These are phyloP conservation scores for Prolemur simus DNA, from an alignment of 2,113 vertebrate species.

Conservation along the genomic window DNA sequence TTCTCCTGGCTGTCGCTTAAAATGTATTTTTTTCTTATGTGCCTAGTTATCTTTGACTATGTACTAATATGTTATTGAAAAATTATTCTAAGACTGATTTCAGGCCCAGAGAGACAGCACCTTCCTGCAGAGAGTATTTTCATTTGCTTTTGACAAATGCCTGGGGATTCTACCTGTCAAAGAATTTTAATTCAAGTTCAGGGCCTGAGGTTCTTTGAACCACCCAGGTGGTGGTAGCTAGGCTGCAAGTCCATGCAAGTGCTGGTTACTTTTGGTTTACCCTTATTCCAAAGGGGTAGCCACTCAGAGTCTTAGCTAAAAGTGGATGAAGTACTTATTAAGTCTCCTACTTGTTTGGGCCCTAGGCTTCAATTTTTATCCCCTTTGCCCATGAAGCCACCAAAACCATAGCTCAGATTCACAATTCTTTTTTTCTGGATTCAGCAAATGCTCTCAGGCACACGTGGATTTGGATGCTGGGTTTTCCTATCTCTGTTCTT, in stretches of 20 bases:
- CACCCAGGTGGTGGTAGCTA: neutral
- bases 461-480: neutral
- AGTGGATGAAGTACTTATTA: neutral
- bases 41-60: neutral
- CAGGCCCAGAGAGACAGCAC: neutral
- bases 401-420: neutral
- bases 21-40: neutral
- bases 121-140: neutral
- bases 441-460: neutral
- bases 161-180: neutral
- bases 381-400: neutral
- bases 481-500: neutral
- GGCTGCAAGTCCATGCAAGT: neutral
- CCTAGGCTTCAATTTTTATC: neutral
- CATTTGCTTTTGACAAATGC: neutral
- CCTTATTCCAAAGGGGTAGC: neutral
- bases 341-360: neutral
- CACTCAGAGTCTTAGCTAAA: neutral
- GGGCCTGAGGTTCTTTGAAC: neutral
- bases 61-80: neutral
- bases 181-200: neutral
- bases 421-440: neutral
- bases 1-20: neutral
- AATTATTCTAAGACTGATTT: neutral
- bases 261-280: neutral